A percentile compares a stretch with the other conserved stretches of the same genome.
phyloP scores from a whole-genome alignment of 2,888 invertebrate species.

The Leptogaster cylindrica region DNA sequence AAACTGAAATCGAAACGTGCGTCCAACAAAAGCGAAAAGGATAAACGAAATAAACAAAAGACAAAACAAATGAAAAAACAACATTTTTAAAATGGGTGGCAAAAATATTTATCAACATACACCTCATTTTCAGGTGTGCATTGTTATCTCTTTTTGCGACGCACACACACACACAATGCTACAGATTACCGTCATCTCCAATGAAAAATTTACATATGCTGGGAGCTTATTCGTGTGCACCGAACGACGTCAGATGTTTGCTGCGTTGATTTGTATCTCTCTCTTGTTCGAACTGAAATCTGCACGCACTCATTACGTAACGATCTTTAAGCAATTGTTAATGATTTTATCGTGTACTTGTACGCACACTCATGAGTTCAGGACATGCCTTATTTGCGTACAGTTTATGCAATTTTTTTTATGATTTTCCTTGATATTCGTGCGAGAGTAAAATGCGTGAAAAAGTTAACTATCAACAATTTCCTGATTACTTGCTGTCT shows the following conservation, averaged over 20 bases:
- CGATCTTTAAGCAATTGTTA: slow-evolving; percentile 11
- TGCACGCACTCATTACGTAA: slow-evolving; percentile 9
- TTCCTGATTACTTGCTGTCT: no score
- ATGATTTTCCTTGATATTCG: no score
- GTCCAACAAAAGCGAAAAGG: not conserved
- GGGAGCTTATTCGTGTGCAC: not conserved
- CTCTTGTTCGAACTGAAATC: not conserved
- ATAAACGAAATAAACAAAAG: no score
- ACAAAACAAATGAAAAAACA: no score
- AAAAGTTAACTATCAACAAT: no score
- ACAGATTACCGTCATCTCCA: not conserved
- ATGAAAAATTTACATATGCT: not conserved
- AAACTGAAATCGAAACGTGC: slow-evolving; percentile 6
- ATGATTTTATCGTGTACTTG: not conserved
- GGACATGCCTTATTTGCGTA: no score
- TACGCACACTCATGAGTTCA: not conserved
- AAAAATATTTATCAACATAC: not conserved
- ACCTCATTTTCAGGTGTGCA: slow-evolving; percentile 3
- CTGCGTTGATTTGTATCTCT: not conserved
- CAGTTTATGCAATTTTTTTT: no score
- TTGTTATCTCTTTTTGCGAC: not conserved
- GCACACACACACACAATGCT: no score
- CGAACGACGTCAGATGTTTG: not conserved
- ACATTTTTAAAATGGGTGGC: not conserved
- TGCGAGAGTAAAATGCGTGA: no score